A percentile compares a stretch with the other conserved stretches of the same genome.
These are phyloP conservation scores for Paraescarpia echinospica DNA, from an alignment of 1,140 invertebrate genomes.

Conservation along the genomic window DNA sequence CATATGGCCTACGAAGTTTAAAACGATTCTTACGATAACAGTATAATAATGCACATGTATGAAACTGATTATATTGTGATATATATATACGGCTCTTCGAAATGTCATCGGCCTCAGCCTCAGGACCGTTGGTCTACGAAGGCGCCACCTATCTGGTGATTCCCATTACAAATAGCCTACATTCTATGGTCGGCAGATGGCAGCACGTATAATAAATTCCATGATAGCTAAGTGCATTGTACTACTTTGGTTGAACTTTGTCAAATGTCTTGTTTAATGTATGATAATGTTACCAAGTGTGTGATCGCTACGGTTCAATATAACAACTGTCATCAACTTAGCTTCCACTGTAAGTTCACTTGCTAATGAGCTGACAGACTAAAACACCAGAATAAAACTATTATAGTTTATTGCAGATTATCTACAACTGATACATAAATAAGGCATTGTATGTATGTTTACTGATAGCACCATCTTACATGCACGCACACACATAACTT, in stretches of 20 bases:
- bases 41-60: neutral
- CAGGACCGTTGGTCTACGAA: neutral
- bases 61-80: neutral
- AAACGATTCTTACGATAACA: neutral
- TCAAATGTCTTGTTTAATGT: neutral
- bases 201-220: neutral
- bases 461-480: neutral
- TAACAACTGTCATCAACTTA: neutral
- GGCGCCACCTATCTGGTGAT: neutral
- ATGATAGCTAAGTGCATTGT: too few relatives aligned
- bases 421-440: neutral
- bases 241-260: too few relatives aligned
- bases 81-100: neutral
- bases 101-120: too few relatives aligned
- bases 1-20: neutral
- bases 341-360: neutral
- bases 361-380: neutral
- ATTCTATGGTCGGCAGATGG: neutral
- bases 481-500: neutral
- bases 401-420: neutral
- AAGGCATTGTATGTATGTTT: neutral
- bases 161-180: neutral
- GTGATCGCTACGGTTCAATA: neutral
- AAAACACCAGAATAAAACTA: neutral
- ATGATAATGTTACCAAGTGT: neutral